Evolutionary conservation across 2,797 vertebrate genomes (phyloP).

Genomic region (Enteromius fasciolatus): DNA sequence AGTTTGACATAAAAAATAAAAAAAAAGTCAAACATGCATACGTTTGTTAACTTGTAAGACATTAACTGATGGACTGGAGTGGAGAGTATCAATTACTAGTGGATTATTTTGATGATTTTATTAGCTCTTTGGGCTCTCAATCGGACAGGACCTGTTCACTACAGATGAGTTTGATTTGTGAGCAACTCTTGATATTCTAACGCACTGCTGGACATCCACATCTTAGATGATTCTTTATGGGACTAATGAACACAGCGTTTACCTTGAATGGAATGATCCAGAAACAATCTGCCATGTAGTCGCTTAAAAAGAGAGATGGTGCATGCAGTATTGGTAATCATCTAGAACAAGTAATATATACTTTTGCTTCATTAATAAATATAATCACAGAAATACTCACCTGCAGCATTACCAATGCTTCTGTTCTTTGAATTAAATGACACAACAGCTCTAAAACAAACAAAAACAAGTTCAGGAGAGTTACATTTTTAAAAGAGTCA

Average conservation of each 20-base stretch:
- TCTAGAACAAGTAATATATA: conserved; percentile 62
- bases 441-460: conserved; percentile 76
- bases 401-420: conserved; percentile 83
- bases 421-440: conserved; percentile 84
- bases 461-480: background rate
- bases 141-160: background rate
- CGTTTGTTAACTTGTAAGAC: background rate
- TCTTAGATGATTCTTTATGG: background rate
- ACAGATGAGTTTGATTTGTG: background rate
- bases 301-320: conserved; percentile 82
- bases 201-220: background rate
- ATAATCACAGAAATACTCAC: conserved; percentile 65
- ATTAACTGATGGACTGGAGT: background rate
- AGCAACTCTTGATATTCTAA: background rate
- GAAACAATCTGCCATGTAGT: conserved; percentile 79
- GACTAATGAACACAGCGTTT: conserved; percentile 50
- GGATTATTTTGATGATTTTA: background rate
- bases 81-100: background rate
- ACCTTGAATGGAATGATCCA: conserved; percentile 82
- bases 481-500: background rate
- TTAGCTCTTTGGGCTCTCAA: background rate
- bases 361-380: background rate
- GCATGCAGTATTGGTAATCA: conserved; percentile 81
- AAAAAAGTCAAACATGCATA: too few relatives aligned
- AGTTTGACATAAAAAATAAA: too few relatives aligned